A percentile compares a stretch with the other conserved stretches of the same genome.
These are phyloP conservation scores for Pristionchus entomophagus DNA, from an alignment of 2,888 invertebrate genomes.

Conservation along the genomic window DNA sequence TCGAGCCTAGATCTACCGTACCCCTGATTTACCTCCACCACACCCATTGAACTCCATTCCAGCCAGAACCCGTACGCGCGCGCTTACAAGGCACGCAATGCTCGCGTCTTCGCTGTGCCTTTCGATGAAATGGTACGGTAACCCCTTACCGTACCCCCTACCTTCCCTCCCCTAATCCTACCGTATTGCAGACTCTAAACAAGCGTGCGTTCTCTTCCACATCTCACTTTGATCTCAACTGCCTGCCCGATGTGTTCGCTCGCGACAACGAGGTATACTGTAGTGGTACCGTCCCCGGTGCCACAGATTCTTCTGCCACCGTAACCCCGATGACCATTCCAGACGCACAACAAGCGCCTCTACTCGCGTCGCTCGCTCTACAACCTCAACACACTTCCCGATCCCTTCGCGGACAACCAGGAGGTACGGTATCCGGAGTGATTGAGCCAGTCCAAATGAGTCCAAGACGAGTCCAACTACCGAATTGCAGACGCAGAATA, in stretches of 20 bases:
- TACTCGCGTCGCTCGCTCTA: conserved; percentile 23
- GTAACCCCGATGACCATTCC: not conserved
- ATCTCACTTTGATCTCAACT: conserved; percentile 30
- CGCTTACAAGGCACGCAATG: conserved; percentile 10
- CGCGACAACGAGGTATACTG: conserved; percentile 2
- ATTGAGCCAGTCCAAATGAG: no score
- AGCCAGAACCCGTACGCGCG: conserved; percentile 45
- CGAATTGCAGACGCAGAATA: conserved; percentile 25
- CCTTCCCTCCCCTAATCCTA: not conserved
- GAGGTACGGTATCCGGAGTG: not conserved
- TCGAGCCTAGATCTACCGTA: not conserved
- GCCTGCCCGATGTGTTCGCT: conserved; percentile 15
- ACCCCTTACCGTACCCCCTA: not conserved
- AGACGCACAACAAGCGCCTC: conserved; percentile 29
- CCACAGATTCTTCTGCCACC: not conserved
- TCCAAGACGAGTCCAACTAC: not conserved
- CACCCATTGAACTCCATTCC: not conserved
- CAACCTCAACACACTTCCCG: conserved; percentile 27
- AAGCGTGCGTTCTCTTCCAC: conserved; percentile 39
- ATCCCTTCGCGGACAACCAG: not conserved
- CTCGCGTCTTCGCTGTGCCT: not conserved
- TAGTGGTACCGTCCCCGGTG: not conserved
- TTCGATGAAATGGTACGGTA: conserved; percentile 35
- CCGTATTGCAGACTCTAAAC: conserved; percentile 29
- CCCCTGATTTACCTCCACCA: not conserved